Evolutionary conservation across 1,140 invertebrate species (phyloP).

Genomic region (Subanguina moxae): DNA sequence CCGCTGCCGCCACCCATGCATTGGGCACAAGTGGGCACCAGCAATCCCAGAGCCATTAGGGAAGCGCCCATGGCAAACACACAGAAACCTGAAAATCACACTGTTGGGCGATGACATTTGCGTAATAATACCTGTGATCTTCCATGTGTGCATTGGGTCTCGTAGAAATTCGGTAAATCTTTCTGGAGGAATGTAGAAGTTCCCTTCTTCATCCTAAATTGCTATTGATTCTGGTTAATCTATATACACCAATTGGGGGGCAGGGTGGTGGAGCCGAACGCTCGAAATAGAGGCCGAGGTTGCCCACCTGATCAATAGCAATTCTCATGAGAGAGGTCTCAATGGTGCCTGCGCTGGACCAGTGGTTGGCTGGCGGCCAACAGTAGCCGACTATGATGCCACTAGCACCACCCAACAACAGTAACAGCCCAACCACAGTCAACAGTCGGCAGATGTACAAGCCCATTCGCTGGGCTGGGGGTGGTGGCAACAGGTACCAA

Average conservation of each 20-base stretch:
- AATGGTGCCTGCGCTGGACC: conserved; percentile 5
- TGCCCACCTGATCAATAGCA: conserved; percentile 44
- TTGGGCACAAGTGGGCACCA: conserved; percentile 53
- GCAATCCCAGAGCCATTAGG: conserved; percentile 49
- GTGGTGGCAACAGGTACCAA: conserved; percentile 55
- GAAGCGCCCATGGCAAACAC: conserved; percentile 54
- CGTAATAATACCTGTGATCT: conserved; percentile 39
- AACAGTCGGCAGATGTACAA: conserved; percentile 51
- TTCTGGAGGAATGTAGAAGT: conserved; percentile 55
- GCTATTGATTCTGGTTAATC: no score
- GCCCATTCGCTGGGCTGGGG: conserved; percentile 44
- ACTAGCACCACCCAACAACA: conserved; percentile 50
- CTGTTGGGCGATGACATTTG: not conserved
- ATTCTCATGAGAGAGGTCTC: conserved; percentile 44
- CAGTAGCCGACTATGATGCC: conserved; percentile 55
- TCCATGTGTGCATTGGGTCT: conserved; percentile 56
- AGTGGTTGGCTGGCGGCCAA: conserved; percentile 33
- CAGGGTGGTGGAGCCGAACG: no score
- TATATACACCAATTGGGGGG: no score
- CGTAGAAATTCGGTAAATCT: conserved; percentile 49
- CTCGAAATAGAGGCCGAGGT: no score
- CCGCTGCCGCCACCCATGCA: conserved; percentile 39
- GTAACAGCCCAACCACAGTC: conserved; percentile 48
- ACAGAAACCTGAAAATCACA: conserved; percentile 43
- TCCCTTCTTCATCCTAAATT: conserved; percentile 52